Base-by-base conservation (phyloP, 1,140 invertebrate genomes). In the Himalopsyche phryganea region DNA sequence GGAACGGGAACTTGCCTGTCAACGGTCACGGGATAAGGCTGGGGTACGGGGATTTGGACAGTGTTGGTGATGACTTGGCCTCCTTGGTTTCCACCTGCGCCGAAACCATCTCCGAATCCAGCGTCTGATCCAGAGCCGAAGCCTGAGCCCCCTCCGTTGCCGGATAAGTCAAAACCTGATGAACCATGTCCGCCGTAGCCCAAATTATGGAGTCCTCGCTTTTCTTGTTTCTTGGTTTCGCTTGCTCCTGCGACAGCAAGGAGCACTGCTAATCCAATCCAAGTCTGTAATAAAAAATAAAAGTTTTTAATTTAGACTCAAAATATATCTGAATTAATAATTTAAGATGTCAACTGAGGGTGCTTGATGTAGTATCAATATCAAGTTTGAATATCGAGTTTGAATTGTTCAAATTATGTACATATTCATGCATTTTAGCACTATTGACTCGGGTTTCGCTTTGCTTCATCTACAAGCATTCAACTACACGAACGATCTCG, bases 21-120 rank as follows among this genome's bases (percentile, higher is more conserved):
- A 0, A 74, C 71, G 33, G 67, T 67, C 0, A 73, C 67, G 13
- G 75, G 71, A 17, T 73, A 68, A 14, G 68, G 69, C 32, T 73
- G 68, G 5, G 73, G 73, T 14, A 73, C 66, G 6, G 69, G 67
- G 13, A 75, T 63, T 38, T 66, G 64, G 4, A 72, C 66, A 50
- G 65, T 68, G 47, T 65, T 63, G 17, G 53, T 71, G 3, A 71
- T 64, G 35, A 67, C 66, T 57, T 64, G 55, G n/a, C 41, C 32
- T 40, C 65, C 67, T 53, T 55, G 41, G 15, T 62, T 65, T 3
- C 46, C 42, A 10, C 58, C 59, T 15, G 63, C 51, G 13, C 19
- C 36, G 13, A 17, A 11, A 9, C 54, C 61, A 15, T 58, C 59
- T 20, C 61, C 61, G 20, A 33, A 6, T 33, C 57, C 54, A 20